Evolutionary conservation across 2,797 vertebrate genomes (phyloP).

Genomic region (Antrozous pallidus): DNA sequence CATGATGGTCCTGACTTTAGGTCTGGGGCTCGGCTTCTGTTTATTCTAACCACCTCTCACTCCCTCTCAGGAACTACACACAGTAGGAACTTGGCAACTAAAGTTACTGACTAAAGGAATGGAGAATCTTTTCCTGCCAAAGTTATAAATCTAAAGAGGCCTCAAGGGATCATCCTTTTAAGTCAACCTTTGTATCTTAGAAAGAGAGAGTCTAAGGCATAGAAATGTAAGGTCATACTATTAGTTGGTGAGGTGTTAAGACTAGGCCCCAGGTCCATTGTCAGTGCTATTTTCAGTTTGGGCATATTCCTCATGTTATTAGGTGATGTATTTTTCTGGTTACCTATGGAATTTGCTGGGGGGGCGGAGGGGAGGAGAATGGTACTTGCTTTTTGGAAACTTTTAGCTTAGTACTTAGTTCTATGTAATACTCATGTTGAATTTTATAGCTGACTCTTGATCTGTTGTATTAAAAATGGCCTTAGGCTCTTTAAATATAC

Average conservation of each 20-base stretch:
- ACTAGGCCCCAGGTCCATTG: not conserved
- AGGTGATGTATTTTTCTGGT: not conserved
- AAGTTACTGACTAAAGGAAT: constrained; percentile 20
- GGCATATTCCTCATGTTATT: not conserved
- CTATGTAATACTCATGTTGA: not conserved
- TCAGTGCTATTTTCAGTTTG: not conserved
- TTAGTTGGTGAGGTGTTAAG: not conserved
- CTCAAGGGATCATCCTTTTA: not conserved
- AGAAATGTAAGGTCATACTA: not conserved
- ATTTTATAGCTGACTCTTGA: not conserved
- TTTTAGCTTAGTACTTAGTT: not conserved
- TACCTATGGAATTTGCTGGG: not conserved
- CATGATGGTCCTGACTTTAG: not conserved
- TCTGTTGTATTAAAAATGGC: not conserved
- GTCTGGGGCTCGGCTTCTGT: constrained; percentile 30
- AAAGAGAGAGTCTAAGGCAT: not conserved
- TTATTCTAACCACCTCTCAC: not conserved
- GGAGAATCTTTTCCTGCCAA: not conserved
- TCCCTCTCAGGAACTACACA: not conserved
- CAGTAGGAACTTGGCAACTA: constrained; percentile 10
- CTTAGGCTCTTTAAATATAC: not conserved
- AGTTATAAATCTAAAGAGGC: not conserved
- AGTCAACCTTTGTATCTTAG: not conserved
- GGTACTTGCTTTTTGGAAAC: not conserved
- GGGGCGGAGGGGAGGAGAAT: not conserved